These are phyloP conservation scores for Cantharis flavilabris DNA, from an alignment of 2,888 invertebrate genomes.

Conservation along the genomic window DNA sequence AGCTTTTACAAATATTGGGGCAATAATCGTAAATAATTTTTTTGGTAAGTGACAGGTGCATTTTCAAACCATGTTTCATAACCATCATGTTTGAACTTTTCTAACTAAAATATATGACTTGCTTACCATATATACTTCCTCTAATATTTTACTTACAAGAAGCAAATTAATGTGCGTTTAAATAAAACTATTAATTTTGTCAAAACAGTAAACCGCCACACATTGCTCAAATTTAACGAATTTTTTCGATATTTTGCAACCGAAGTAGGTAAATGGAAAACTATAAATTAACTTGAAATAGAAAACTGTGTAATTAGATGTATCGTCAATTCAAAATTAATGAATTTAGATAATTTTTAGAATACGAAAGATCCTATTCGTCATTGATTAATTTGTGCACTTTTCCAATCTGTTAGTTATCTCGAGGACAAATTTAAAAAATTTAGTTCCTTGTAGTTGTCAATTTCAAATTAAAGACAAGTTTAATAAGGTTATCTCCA, in stretches of 20 bases:
- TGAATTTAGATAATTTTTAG: neutral
- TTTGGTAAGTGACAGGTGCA: neutral
- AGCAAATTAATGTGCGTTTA: neutral
- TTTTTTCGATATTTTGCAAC: neutral
- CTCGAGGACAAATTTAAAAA: neutral
- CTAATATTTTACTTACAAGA: neutral
- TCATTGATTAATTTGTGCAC: neutral
- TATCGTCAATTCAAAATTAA: neutral
- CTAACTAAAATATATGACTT: neutral
- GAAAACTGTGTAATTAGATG: neutral
- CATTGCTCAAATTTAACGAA: neutral
- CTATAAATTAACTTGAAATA: too few species aligned
- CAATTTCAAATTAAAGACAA: neutral
- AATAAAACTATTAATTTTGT: neutral
- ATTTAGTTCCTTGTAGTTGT: neutral
- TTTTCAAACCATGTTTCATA: neutral
- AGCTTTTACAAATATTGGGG: neutral
- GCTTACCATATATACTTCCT: neutral
- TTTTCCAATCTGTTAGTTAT: neutral
- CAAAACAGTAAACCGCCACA: neutral
- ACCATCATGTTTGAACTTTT: neutral
- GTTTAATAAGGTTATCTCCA: constrained; percentile 2
- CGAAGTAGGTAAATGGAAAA: too few species aligned
- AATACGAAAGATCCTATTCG: neutral
- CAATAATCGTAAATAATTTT: neutral